phyloP scores from a whole-genome alignment of 2,888 invertebrate species.

The Drosophila rubida region DNA sequence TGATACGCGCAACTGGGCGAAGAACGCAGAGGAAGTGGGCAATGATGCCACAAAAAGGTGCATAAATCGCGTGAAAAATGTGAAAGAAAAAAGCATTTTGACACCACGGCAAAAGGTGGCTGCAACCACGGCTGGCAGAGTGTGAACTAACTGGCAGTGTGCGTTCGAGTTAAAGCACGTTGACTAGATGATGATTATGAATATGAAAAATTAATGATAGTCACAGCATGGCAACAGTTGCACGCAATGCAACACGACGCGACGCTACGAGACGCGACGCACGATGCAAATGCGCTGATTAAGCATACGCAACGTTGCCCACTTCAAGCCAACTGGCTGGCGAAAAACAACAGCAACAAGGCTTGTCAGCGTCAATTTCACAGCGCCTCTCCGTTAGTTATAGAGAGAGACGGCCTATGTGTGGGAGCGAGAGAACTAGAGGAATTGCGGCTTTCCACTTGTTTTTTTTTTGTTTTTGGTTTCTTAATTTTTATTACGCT shows the following conservation, averaged over 20 bases:
- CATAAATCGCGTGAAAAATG: constrained; percentile 80
- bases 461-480: constrained; percentile 30
- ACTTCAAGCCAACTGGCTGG: constrained; percentile 32
- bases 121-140: not conserved
- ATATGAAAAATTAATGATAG: constrained; percentile 82
- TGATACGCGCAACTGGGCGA: constrained; percentile 33
- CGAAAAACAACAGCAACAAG: constrained; percentile 20
- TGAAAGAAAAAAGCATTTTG: constrained; percentile 78
- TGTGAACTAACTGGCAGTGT: constrained; percentile 4
- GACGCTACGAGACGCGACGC: no score
- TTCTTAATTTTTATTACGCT: constrained; percentile 72
- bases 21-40: constrained; percentile 51
- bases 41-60: constrained; percentile 51
- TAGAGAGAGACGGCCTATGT: constrained; percentile 19
- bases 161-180: constrained; percentile 53
- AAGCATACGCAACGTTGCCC: constrained; percentile 78
- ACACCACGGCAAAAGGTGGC: constrained; percentile 65
- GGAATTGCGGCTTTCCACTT: constrained; percentile 59
- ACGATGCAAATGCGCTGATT: constrained; percentile 64
- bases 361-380: constrained; percentile 80
- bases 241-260: no score
- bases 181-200: constrained; percentile 79
- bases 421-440: not conserved
- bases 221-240: constrained; percentile 79
- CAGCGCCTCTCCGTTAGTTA: constrained; percentile 74